phyloP scores from a whole-genome alignment of 2,113 vertebrate genomes.

The Ranitomeya variabilis region DNA sequence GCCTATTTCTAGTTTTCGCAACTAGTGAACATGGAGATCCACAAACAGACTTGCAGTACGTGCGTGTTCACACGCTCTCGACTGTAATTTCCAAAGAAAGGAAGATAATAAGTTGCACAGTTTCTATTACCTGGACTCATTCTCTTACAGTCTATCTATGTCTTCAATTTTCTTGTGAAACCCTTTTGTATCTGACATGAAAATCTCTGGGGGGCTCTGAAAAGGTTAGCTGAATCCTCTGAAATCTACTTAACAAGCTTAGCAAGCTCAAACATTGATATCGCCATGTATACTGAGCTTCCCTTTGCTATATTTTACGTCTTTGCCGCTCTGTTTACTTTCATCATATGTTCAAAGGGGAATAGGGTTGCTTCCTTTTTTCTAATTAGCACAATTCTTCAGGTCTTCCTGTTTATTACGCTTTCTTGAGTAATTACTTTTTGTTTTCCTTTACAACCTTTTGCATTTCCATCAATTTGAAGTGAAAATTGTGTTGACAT shows the following conservation, averaged over 20 bases:
- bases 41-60: not conserved
- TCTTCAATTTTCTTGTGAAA: not conserved
- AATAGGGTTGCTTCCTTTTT: not conserved
- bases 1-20: too few species aligned
- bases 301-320: not conserved
- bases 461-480: not conserved
- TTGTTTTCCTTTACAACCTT: not conserved
- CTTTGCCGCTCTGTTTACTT: not conserved
- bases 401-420: not conserved
- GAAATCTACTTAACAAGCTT: slow-evolving; percentile 9
- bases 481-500: not conserved
- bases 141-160: not conserved
- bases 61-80: not conserved
- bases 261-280: not conserved
- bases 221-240: not conserved
- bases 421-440: not conserved
- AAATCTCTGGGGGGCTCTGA: not conserved
- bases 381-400: not conserved
- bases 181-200: not conserved
- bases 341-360: not conserved
- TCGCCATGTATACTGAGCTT: not conserved
- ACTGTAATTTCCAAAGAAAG: not conserved
- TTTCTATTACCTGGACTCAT: not conserved
- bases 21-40: too few species aligned
- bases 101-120: not conserved